Conservation (phyloP, 2,113 vertebrate species). For the Colius striatus region DNA sequence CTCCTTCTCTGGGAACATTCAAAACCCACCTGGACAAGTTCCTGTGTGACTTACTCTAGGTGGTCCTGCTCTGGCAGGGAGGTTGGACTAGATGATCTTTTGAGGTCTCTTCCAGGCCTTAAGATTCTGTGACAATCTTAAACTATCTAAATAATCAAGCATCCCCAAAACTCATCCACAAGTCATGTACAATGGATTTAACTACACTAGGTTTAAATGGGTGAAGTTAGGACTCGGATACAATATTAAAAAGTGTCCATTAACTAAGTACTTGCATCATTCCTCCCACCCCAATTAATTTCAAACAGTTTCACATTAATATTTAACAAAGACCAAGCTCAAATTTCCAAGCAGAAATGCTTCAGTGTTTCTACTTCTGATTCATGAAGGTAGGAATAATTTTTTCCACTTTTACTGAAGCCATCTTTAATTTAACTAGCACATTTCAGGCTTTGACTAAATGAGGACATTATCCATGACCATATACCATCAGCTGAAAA, state of each 20-base stretch:
- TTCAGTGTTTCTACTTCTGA: neutral
- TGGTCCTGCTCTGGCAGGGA: too few relatives aligned
- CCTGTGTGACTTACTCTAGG: too few relatives aligned
- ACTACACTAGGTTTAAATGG: neutral
- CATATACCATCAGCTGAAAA: neutral
- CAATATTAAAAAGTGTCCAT: neutral
- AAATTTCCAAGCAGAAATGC: neutral
- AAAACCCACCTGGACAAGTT: too few relatives aligned
- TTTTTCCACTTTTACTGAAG: neutral
- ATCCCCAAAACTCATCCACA: accelerated
- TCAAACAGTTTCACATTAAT: neutral
- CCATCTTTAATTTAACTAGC: neutral
- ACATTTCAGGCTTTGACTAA: neutral
- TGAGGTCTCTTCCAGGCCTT: too few relatives aligned
- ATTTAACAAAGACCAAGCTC: neutral
- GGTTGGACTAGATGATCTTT: too few relatives aligned
- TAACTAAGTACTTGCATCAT: neutral
- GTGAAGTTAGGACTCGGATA: neutral
- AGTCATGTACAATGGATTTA: neutral
- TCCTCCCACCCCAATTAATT: neutral
- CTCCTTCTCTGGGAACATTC: too few relatives aligned
- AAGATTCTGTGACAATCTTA: neutral
- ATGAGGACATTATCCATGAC: neutral
- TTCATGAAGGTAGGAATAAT: neutral
- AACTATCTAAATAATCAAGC: neutral